A percentile compares a stretch with the other conserved stretches of the same genome.
Evolutionary conservation across 2,888 invertebrate genomes (phyloP).

Genomic region (Platycheirus albimanus): DNA sequence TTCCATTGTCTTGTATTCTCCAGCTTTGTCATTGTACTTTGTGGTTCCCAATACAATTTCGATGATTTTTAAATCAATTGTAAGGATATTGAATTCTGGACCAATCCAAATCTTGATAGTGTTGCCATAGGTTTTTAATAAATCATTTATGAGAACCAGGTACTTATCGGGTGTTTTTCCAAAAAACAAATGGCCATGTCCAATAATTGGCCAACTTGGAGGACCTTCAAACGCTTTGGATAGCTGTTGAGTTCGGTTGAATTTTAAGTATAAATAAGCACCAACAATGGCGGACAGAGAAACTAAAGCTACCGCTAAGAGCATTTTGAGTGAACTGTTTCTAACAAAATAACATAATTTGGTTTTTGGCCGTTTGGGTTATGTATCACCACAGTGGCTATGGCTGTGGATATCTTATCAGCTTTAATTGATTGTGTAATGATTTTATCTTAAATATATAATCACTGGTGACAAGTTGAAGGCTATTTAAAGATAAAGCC

Average conservation of each 20-base stretch:
- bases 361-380: background rate
- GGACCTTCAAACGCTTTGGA: constrained; percentile 78
- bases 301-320: constrained; percentile 53
- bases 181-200: constrained; percentile 83
- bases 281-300: constrained; percentile 26
- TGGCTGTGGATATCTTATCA: background rate
- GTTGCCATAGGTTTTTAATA: constrained; percentile 78
- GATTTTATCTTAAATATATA: background rate
- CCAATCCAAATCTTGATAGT: constrained; percentile 80
- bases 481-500: no score
- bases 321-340: constrained; percentile 73
- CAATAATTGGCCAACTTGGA: constrained; percentile 83
- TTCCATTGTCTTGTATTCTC: constrained; percentile 81
- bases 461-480: background rate
- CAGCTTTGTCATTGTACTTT: constrained; percentile 83
- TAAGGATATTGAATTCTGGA: constrained; percentile 79
- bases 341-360: background rate
- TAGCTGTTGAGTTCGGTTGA: constrained; percentile 77
- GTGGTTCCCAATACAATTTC: constrained; percentile 80
- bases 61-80: constrained; percentile 78
- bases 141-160: constrained; percentile 78
- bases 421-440: background rate
- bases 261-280: constrained; percentile 75
- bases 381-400: background rate
- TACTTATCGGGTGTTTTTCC: constrained; percentile 82